These are phyloP conservation scores for Monodelphis domestica DNA, from an alignment of 2,797 vertebrate species.

Conservation along the genomic window DNA sequence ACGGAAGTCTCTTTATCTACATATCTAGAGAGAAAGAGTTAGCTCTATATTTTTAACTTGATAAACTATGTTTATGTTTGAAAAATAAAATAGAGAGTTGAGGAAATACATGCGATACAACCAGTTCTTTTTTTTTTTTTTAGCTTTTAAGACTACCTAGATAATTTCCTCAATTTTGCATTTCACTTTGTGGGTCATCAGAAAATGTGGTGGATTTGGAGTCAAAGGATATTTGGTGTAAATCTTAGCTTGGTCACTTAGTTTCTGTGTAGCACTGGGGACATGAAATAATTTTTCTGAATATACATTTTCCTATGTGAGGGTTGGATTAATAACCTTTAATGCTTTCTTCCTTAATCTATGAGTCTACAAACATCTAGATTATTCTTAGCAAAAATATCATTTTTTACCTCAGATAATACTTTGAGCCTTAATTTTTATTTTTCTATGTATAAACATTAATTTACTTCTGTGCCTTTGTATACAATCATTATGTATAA, in stretches of 20 bases:
- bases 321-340: not conserved
- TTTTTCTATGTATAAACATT: not conserved
- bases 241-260: not conserved
- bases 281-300: not conserved
- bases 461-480: too few relatives aligned
- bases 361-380: not conserved
- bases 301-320: not conserved
- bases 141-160: not conserved
- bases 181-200: not conserved
- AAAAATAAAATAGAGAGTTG: not conserved
- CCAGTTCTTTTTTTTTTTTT: not conserved
- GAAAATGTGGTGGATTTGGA: not conserved
- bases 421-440: not conserved
- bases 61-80: not conserved
- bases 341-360: not conserved
- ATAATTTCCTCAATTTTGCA: conserved; percentile 35
- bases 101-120: not conserved
- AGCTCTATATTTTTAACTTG: not conserved
- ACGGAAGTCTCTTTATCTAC: not conserved
- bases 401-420: not conserved
- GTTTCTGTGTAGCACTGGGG: not conserved
- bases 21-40: not conserved
- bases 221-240: not conserved
- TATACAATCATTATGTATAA: too few relatives aligned
- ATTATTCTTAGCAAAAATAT: not conserved